Base-by-base conservation (phyloP, 2,113 vertebrate species). In the Phyllostomus discolor region DNA sequence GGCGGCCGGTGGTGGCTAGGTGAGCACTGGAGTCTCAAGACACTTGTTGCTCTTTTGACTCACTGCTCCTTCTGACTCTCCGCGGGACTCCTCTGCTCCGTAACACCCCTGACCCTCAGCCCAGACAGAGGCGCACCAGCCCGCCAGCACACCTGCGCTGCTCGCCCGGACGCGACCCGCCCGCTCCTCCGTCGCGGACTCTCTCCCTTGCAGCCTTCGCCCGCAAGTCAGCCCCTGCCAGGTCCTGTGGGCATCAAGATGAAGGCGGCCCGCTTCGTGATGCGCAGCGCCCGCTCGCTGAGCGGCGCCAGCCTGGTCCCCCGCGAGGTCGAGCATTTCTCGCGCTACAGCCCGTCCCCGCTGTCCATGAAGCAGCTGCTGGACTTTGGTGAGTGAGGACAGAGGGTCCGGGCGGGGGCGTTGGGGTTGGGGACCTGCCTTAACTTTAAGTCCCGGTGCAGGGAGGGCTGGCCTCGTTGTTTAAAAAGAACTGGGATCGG, bases 311-410 rank as follows among this genome's bases (percentile, higher is more conserved):
- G 97, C 96, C 91, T 98, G 33, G 98, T 99, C 35, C 99, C 99
- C 9, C 97, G 98, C 98, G 98, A 98, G 97, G 98, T 99, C 79
- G 98, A 98, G 85, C 96, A 96, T 72, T 98, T 99, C 90, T 99
- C 99, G 4, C 99, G 99, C 95, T 99, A 99, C 96, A 99, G 99
- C 0, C 99, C 99, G 1, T 99, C 99, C 10, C 99, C 99, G 0
- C 98, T 99, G 75, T 99, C 99, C 69, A 99, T 99, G 98, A 99
- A 99, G 97, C 99, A 99, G 98, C 98, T 99, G 96, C 98, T 99
- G 97, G 99, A 99, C 98, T 99, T 99, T 46, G 99, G 99, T 99
- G 97, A 99, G 99, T 24, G 2, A 43, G n/a, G 97, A 2, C 9
- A 0, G 0, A 1, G 72, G 66, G 31, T 17, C 35, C 22, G 16